Percentiles rank a stretch among this genome's conserved stretches.
Conservation (phyloP, 2,888 invertebrate genomes). For the Lasiommata megera region DNA sequence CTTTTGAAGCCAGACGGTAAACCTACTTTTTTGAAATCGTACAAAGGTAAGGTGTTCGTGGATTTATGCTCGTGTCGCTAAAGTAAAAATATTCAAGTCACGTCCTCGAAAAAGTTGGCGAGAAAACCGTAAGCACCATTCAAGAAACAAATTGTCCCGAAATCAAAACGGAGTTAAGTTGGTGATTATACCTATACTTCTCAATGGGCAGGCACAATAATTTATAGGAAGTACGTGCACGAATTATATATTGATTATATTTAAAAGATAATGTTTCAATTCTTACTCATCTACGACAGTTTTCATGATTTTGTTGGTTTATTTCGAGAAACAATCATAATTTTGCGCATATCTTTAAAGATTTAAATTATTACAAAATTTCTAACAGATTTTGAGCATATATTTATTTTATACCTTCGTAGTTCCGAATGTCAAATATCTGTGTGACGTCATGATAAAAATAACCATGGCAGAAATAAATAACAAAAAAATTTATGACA, state of each 20-base stretch:
- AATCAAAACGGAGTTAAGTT: constrained; percentile 44
- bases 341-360: too few relatives aligned
- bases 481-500: too few relatives aligned
- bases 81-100: constrained; percentile 60
- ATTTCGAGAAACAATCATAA: too few relatives aligned
- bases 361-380: too few relatives aligned
- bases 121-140: constrained; percentile 45
- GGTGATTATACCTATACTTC: constrained; percentile 3
- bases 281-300: neutral
- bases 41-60: constrained; percentile 52
- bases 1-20: too few relatives aligned
- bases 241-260: neutral
- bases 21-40: too few relatives aligned
- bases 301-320: too few relatives aligned
- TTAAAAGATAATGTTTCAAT: neutral
- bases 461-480: too few relatives aligned
- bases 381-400: too few relatives aligned
- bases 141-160: constrained; percentile 43
- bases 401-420: too few relatives aligned
- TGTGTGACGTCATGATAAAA: too few relatives aligned
- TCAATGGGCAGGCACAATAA: constrained; percentile 7
- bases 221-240: neutral
- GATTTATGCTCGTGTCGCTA: constrained; percentile 45
- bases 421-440: too few relatives aligned
- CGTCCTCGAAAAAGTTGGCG: constrained; percentile 48